These are phyloP conservation scores for Selene dorsalis DNA, from an alignment of 2,797 vertebrate species.

Conservation along the genomic window DNA sequence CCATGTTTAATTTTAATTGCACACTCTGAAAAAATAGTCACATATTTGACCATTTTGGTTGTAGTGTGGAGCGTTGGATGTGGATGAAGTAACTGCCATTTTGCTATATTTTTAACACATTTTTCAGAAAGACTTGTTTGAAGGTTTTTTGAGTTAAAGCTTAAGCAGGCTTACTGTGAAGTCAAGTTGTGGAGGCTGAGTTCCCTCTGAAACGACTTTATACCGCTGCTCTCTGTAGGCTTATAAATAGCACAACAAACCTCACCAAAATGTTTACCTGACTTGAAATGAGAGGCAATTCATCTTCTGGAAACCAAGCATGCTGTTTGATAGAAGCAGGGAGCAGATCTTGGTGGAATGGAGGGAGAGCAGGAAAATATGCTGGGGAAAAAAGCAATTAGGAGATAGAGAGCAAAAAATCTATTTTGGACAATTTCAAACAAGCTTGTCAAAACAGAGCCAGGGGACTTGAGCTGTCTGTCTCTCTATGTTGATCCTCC, in stretches of 20 bases:
- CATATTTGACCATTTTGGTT: too few species aligned
- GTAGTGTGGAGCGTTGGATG: too few species aligned
- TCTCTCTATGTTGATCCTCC: constrained; percentile 52
- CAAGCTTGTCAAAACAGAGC: constrained; percentile 75
- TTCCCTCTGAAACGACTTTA: constrained; percentile 47
- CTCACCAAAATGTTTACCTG: constrained; percentile 63
- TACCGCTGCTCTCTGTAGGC: constrained; percentile 40
- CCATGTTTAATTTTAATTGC: too few species aligned
- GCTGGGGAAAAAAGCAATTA: constrained; percentile 65
- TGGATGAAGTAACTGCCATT: constrained; percentile 1
- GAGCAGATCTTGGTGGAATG: constrained; percentile 13
- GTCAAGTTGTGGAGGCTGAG: constrained; percentile 21
- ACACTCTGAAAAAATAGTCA: too few species aligned
- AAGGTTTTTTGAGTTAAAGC: not conserved
- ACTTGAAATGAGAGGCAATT: constrained; percentile 64
- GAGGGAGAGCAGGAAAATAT: constrained; percentile 31
- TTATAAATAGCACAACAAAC: constrained; percentile 66
- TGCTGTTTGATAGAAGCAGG: constrained; percentile 27
- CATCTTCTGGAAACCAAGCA: constrained; percentile 52
- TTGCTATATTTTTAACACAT: constrained; percentile 8
- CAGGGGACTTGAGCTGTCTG: constrained; percentile 65
- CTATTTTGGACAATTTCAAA: constrained; percentile 76
- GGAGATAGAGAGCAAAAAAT: constrained; percentile 58
- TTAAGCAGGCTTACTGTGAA: constrained; percentile 26
- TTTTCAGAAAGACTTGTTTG: constrained; percentile 5